Conservation (phyloP, 2,113 vertebrate genomes). For the Mormyrus lacerda region DNA sequence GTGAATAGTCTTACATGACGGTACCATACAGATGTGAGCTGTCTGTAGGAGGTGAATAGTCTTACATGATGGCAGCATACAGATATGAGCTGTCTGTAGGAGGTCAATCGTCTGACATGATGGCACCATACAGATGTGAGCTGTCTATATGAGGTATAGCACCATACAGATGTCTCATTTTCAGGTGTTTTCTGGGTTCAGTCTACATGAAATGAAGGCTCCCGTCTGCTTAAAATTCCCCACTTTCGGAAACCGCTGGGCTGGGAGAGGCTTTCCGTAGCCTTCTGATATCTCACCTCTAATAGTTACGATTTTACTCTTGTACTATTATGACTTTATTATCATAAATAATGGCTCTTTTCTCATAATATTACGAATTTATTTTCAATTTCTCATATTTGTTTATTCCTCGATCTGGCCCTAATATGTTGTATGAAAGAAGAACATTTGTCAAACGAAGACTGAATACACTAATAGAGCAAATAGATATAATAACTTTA, state of each 20-base stretch:
- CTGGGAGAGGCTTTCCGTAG: no score
- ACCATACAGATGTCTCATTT: no score
- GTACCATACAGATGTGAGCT: no score
- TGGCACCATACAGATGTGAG: no score
- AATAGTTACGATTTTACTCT: background rate
- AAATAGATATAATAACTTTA: background rate
- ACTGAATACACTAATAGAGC: background rate
- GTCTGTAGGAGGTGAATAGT: no score
- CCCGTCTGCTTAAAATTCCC: no score
- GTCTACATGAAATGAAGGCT: background rate
- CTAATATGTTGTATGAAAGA: background rate
- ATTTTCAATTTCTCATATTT: background rate
- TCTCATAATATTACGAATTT: background rate
- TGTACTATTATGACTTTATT: background rate
- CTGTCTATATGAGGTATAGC: no score
- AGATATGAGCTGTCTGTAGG: background rate
- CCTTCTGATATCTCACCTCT: background rate
- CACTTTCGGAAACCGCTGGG: background rate
- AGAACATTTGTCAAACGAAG: background rate
- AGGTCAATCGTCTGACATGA: background rate
- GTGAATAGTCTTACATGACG: background rate
- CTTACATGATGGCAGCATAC: background rate
- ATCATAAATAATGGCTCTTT: background rate
- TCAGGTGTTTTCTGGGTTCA: background rate
- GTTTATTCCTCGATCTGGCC: background rate